Conservation (phyloP, 2,113 vertebrate genomes). For the Scatophagus argus region DNA sequence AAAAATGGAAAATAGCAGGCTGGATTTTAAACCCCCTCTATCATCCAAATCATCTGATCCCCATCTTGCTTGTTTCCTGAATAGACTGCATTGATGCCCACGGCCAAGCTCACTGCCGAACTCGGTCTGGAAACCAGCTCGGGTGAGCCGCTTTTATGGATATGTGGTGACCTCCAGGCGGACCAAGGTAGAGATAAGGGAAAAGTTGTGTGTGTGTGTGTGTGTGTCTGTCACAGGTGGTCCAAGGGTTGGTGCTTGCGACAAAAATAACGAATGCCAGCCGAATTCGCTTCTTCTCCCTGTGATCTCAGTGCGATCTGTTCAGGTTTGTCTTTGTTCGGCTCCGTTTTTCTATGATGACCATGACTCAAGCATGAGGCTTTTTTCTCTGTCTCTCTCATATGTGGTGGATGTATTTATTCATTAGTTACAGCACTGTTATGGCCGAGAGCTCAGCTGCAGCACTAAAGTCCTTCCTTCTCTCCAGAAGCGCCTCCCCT, state of each 20-base stretch:
- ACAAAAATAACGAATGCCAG: conserved; percentile 37
- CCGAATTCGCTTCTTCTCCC: conserved; percentile 38
- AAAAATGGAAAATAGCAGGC: conserved; percentile 83
- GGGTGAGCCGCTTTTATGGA: conserved; percentile 10
- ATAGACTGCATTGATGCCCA: conserved; percentile 53
- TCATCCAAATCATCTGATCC: conserved; percentile 27
- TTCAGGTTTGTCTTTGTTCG: conserved; percentile 58
- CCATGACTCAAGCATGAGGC: conserved; percentile 79
- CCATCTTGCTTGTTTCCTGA: conserved; percentile 61
- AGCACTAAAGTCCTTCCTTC: conserved; percentile 43
- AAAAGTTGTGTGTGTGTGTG: not conserved
- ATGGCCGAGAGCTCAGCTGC: conserved; percentile 65
- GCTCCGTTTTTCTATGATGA: conserved; percentile 53
- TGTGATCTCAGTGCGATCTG: conserved; percentile 72
- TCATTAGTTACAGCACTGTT: conserved; percentile 85
- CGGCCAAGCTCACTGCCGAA: conserved; percentile 20
- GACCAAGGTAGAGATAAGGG: conserved; percentile 17
- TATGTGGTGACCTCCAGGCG: conserved; percentile 24
- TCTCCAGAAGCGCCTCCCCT: conserved; percentile 18
- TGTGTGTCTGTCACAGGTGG: conserved; percentile 12
- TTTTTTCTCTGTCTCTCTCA: conserved; percentile 33
- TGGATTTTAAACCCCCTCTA: not conserved
- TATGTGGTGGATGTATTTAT: conserved; percentile 74
- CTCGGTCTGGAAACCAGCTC: conserved; percentile 7
- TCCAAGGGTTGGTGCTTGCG: conserved; percentile 38